Conservation (phyloP, 2,113 vertebrate genomes). For the Neogobius melanostomus region DNA sequence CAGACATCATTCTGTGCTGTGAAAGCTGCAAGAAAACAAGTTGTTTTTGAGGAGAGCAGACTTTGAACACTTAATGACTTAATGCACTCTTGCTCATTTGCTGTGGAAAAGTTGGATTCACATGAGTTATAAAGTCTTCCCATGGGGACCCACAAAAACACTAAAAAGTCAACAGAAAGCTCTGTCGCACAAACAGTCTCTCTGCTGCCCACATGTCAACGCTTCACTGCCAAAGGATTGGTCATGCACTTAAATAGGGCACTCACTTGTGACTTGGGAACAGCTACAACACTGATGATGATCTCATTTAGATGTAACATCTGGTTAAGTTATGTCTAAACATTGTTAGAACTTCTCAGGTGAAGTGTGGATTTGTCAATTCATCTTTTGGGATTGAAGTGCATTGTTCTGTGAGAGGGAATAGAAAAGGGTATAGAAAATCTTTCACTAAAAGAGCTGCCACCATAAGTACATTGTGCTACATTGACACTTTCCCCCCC, state of each 20-base stretch:
- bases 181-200: slow-evolving; percentile 10
- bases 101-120: slow-evolving; percentile 16
- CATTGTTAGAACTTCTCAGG: neutral
- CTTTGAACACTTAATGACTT: slow-evolving; percentile 15
- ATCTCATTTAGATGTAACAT: neutral
- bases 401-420: neutral
- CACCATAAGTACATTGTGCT: neutral
- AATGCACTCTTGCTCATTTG: slow-evolving; percentile 9
- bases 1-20: slow-evolving; percentile 9
- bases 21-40: slow-evolving; percentile 8
- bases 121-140: slow-evolving; percentile 16
- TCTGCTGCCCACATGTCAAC: slow-evolving; percentile 9
- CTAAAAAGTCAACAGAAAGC: slow-evolving; percentile 12
- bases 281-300: slow-evolving; percentile 1
- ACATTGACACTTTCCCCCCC: neutral
- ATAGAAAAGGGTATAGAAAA: neutral
- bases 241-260: neutral
- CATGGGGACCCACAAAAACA: slow-evolving; percentile 14
- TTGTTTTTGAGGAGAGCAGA: slow-evolving; percentile 14
- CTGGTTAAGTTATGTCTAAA: neutral
- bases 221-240: slow-evolving; percentile 3
- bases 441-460: slow-evolving; percentile 2
- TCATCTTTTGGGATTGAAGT: neutral
- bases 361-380: neutral
- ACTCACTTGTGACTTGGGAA: slow-evolving; percentile 2